Evolutionary conservation across 1,140 invertebrate genomes (phyloP), one percentile per base, ranked within the genome.

Genomic region (Drosophila grimshawi): DNA sequence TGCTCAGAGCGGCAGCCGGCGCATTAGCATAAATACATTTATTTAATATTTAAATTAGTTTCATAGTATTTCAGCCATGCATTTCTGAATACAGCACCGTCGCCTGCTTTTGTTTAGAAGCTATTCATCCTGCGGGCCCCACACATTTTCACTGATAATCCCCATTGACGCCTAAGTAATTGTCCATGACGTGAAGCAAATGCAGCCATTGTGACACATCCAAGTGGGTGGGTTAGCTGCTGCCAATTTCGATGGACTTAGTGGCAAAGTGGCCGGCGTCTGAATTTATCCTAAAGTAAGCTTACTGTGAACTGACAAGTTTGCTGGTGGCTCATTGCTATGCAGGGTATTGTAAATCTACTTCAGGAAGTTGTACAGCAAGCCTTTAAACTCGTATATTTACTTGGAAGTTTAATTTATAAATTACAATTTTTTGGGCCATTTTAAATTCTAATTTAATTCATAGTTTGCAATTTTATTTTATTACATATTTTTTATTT

Each of bases 11-110:
- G 49, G 11, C 65, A 48, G 76, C 19, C 62, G 51, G 59, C 56
- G 61, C 74, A 90, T 90, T 90, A 78, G 79, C 82, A 86, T 90
- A 86, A 90, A 82, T 90, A 72, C 70, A 73, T 73, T 73, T 90
- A 90, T 90, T 90, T 82, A 86, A 77, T 81, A 90, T 80, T 82
- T 79, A 90, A 90, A 86, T 86, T 76, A 79, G 77, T 77, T 81
- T 65, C 76, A 67, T 63, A 39, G 62, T 61, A 61, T 67, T 66
- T 48, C 67, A 82, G 70, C 60, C 82, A 76, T 79, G 75, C 78
- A 78, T 67, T 78, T 67, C 52, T 56, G 61, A 52, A 52, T 48
- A 49, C 48, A 53, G 43, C 61, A 60, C 8, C 7, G 8, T 10
- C 7, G 35, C 39, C 39, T n/a, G 39, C n/a, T n/a, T 43, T 43